Percentiles rank a stretch among this genome's conserved stretches.
Conservation (phyloP, 2,113 vertebrate genomes). For the Nanorana parkeri region DNA sequence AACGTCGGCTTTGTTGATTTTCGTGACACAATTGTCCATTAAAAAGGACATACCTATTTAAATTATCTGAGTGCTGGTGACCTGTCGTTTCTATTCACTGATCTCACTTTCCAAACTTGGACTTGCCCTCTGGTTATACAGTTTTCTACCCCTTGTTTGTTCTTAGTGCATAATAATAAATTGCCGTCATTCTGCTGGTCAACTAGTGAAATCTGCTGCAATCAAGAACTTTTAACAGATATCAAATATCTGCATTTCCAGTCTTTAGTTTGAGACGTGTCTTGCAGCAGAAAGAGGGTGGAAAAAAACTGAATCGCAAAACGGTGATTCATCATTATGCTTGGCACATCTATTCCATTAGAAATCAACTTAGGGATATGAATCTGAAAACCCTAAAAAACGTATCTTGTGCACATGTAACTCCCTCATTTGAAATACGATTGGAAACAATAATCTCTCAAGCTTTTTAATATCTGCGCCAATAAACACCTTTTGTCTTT, state of each 20-base stretch:
- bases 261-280: constrained; percentile 41
- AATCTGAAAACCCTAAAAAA: constrained; percentile 11
- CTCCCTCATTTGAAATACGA: not conserved
- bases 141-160: too few species aligned
- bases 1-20: too few species aligned
- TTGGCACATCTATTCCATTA: constrained; percentile 12
- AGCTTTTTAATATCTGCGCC: not conserved
- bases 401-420: not conserved
- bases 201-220: not conserved
- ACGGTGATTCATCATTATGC: constrained; percentile 20
- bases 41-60: too few species aligned
- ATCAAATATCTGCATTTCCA: constrained; percentile 43
- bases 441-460: constrained; percentile 25
- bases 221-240: not conserved
- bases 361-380: constrained; percentile 16
- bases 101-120: too few species aligned
- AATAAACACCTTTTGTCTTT: constrained; percentile 30
- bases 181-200: not conserved
- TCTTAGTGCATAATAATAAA: not conserved
- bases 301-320: not conserved
- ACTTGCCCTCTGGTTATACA: too few species aligned
- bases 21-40: too few species aligned
- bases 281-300: constrained; percentile 25
- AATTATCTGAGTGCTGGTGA: too few species aligned
- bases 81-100: too few species aligned